Conservation (phyloP, 1,140 invertebrate species). For the Drosophila ohnishii region DNA sequence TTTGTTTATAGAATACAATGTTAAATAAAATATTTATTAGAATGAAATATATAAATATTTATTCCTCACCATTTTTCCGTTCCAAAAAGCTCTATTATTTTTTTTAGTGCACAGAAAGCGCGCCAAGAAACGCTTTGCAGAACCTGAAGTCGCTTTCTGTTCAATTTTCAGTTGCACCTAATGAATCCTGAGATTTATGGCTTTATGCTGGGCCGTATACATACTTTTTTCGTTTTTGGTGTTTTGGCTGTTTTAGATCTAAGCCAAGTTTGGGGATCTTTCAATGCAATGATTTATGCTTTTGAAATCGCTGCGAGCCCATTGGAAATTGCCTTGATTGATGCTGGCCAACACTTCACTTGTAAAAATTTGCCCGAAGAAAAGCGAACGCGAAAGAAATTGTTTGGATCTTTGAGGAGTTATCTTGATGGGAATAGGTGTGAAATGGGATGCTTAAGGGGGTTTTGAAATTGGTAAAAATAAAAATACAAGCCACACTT, state of each 20-base stretch:
- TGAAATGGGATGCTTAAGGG: conserved; percentile 6
- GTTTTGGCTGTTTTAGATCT: conserved; percentile 51
- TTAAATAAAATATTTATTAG: too few relatives aligned
- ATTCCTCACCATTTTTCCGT: too few relatives aligned
- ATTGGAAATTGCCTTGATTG: conserved; percentile 65
- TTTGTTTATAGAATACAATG: too few relatives aligned
- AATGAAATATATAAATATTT: too few relatives aligned
- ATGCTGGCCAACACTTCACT: conserved; percentile 49
- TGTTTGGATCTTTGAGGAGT: not conserved
- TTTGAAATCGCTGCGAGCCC: conserved; percentile 57
- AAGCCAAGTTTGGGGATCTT: conserved; percentile 60
- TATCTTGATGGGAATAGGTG: conserved; percentile 40
- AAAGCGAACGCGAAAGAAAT: conserved; percentile 21
- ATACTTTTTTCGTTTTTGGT: conserved; percentile 38
- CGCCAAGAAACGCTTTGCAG: conserved; percentile 54
- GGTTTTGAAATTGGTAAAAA: not conserved
- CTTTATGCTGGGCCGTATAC: conserved; percentile 22
- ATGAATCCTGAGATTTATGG: conserved; percentile 73
- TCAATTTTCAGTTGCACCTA: conserved; percentile 71
- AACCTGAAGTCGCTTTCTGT: conserved; percentile 47
- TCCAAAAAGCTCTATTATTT: not conserved
- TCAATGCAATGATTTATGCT: conserved; percentile 65
- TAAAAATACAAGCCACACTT: too few relatives aligned
- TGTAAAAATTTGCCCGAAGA: conserved; percentile 2
- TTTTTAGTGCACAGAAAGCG: conserved; percentile 43